Evolutionary conservation across 2,888 invertebrate species (phyloP), one percentile per base, ranked within the genome.

Genomic region (Ditula angustiorana): DNA sequence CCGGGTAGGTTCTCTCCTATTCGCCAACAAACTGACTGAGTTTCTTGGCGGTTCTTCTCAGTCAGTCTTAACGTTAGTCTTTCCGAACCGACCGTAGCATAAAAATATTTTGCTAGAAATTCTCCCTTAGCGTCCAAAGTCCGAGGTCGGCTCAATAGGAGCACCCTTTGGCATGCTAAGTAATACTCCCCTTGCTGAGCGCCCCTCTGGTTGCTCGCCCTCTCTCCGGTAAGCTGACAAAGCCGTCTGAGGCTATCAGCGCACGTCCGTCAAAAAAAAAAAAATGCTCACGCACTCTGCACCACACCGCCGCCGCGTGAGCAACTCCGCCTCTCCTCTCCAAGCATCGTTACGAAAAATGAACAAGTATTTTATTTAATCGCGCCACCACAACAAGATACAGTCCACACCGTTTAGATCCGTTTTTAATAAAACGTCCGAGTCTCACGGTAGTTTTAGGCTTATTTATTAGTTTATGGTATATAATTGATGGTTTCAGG

Each of bases 111-210:
- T 46, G 46, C 23, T 8, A 10, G 19, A 5, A n/a, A n/a, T n/a
- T 21, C 46, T 46, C 5, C 11, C 46, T 46, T 46, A 23, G 46
- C 46, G 46, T 46, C 23, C 46, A 23, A 46, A 23, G 41, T 41
- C 46, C 46, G 44, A 46, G 44, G 23, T 11, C 2, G 16, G 44
- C 46, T 11, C 11, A 23, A 46, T 46, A 21, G 21, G 23, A 46
- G 46, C 23, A 24, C n/a, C 21, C 8, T 19, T 41, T 41, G 13
- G 35, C 35, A 35, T 30, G 13, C 35, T 35, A 35, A 35, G n/a
- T 13, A 35, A 35, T 3, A n/a, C 1, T 13, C 35, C 13, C 13
- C 0, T 35, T 35, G 35, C 35, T 35, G 35, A 35, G 35, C 26
- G 26, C 5, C 4, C 26, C 26, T 26, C 35, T 13, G 35, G 13